Evolutionary conservation across 2,113 vertebrate species (phyloP).

Genomic region (Pachypanchax playfairii): DNA sequence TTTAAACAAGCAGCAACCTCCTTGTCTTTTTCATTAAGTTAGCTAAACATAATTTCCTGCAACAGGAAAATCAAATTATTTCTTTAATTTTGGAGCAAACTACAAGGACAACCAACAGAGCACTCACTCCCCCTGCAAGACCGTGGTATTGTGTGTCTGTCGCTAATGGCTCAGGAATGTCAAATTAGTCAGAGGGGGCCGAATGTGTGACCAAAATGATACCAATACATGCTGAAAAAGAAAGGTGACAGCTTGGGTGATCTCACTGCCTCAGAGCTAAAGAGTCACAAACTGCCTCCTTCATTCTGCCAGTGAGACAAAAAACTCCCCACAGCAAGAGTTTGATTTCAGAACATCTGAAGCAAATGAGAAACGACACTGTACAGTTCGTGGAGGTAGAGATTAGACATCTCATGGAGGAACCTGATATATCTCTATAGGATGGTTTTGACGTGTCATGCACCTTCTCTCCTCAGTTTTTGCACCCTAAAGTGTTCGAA

Average conservation of each 20-base stretch:
- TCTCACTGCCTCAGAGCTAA: conserved; percentile 73
- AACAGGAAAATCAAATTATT: conserved; percentile 50
- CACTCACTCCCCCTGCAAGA: conserved; percentile 31
- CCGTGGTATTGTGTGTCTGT: conserved; percentile 70
- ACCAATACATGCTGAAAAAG: conserved; percentile 44
- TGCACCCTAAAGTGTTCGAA: too few species aligned
- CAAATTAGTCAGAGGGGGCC: conserved; percentile 76
- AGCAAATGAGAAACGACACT: conserved; percentile 22
- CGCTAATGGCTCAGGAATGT: conserved; percentile 79
- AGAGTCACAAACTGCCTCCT: conserved; percentile 61
- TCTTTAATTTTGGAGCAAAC: conserved; percentile 33
- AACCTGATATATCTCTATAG: conserved; percentile 1
- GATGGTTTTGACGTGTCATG: conserved; percentile 7
- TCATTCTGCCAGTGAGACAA: conserved; percentile 60
- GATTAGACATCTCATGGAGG: conserved; percentile 4
- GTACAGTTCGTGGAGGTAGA: background rate
- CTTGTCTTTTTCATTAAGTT: conserved; percentile 47
- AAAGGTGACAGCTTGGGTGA: conserved; percentile 65
- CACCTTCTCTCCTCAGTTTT: conserved; percentile 29
- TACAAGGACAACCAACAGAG: conserved; percentile 36
- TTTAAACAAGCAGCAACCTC: background rate
- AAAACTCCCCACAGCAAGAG: conserved; percentile 57
- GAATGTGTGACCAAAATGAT: conserved; percentile 70
- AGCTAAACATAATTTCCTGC: conserved; percentile 55
- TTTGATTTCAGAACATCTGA: conserved; percentile 66